phyloP scores from a whole-genome alignment of 2,797 vertebrate genomes.

The Falco cherrug region DNA sequence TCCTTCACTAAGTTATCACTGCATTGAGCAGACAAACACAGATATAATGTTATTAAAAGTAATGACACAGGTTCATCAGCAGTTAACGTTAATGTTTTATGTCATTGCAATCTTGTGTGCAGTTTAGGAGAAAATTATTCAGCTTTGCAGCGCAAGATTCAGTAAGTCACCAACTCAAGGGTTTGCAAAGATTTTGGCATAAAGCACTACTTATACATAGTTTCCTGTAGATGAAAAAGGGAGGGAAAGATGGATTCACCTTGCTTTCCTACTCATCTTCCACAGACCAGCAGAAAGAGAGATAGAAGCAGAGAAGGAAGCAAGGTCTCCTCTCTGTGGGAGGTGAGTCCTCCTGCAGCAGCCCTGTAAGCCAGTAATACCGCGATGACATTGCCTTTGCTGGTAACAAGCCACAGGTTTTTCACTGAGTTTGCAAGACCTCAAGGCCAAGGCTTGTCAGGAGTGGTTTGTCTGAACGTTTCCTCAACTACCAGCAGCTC shows the following conservation, averaged over 20 bases:
- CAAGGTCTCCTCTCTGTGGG: neutral
- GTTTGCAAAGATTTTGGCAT: neutral
- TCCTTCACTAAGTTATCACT: slow-evolving; percentile 74
- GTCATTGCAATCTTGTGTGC: slow-evolving; percentile 16
- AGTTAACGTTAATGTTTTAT: slow-evolving; percentile 71
- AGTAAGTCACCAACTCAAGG: slow-evolving; percentile 48
- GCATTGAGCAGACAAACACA: slow-evolving; percentile 72
- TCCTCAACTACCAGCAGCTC: neutral
- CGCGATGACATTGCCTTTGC: neutral
- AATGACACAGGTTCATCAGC: slow-evolving; percentile 69
- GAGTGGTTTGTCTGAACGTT: neutral
- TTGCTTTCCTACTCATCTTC: neutral
- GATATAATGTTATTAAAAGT: slow-evolving; percentile 76
- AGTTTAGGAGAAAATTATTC: slow-evolving; percentile 62
- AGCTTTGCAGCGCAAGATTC: slow-evolving; percentile 4
- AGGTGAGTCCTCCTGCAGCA: neutral
- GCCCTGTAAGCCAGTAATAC: neutral
- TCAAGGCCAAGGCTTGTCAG: neutral
- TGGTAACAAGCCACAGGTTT: neutral
- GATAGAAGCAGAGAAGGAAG: neutral
- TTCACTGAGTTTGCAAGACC: neutral
- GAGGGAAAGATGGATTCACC: neutral
- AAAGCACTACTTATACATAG: neutral
- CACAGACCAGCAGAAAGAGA: neutral
- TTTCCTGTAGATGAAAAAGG: neutral